phyloP scores from a whole-genome alignment of 2,113 vertebrate species.

The Stercorarius parasiticus region DNA sequence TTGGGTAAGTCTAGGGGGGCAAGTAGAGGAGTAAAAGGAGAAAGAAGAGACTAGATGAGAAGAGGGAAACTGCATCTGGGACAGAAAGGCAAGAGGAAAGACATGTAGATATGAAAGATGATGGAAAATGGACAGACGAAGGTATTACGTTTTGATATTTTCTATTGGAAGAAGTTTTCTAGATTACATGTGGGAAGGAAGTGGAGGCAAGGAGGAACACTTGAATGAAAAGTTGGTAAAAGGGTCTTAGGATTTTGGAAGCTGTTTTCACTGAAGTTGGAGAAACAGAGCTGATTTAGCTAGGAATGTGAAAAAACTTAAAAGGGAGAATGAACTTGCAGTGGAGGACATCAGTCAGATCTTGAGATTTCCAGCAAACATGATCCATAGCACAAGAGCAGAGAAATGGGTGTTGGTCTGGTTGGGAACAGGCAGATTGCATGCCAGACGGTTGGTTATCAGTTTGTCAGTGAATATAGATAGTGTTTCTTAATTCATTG shows the following conservation, averaged over 20 bases:
- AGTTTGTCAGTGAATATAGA: background rate
- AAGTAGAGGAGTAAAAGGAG: background rate
- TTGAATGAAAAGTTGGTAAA: background rate
- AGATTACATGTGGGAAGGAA: background rate
- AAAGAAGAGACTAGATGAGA: background rate
- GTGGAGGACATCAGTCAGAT: background rate
- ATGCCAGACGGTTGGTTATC: background rate
- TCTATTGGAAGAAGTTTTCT: background rate
- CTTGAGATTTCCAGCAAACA: background rate
- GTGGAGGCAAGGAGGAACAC: background rate
- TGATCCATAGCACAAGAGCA: background rate
- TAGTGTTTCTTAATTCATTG: constrained; percentile 1
- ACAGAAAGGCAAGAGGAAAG: background rate
- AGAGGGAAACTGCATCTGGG: background rate
- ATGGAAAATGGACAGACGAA: background rate
- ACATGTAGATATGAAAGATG: background rate
- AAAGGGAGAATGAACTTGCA: background rate
- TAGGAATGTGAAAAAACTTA: background rate
- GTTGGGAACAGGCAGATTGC: background rate
- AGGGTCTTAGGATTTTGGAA: background rate
- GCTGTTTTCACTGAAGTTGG: background rate
- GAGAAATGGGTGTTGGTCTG: background rate
- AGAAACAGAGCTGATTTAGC: background rate
- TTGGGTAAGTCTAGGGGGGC: background rate
- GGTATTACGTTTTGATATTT: background rate